phyloP scores from a whole-genome alignment of 2,888 invertebrate genomes.

The Camponotus fellah region DNA sequence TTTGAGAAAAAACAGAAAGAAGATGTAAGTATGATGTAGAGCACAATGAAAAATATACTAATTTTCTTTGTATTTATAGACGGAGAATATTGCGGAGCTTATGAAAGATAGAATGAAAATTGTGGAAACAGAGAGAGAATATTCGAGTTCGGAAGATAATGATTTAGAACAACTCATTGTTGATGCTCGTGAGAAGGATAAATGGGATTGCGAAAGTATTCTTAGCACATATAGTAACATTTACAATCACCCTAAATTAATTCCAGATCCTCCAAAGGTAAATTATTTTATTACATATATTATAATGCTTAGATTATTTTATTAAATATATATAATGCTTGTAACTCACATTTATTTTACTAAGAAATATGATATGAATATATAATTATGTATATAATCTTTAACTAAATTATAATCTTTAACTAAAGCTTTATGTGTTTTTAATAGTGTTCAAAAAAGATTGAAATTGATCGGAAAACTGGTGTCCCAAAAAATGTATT shows the following conservation, averaged over 20 bases:
- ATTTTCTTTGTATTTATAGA: constrained; percentile 67
- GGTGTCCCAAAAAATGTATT: constrained; percentile 92
- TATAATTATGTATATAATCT: not conserved
- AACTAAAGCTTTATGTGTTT: constrained; percentile 20
- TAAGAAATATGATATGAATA: not conserved
- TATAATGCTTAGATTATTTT: constrained; percentile 74
- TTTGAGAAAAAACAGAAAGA: constrained; percentile 89
- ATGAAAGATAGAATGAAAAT: constrained; percentile 82
- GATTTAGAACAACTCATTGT: constrained; percentile 89
- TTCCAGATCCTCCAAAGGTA: constrained; percentile 90
- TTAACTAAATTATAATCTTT: not conserved
- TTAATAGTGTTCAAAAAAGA: constrained; percentile 88
- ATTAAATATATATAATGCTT: not conserved
- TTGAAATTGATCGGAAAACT: constrained; percentile 90
- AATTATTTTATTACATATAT: not conserved
- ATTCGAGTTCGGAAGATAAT: constrained; percentile 85
- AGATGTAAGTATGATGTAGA: constrained; percentile 71
- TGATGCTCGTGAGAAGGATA: constrained; percentile 89
- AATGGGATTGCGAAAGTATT: constrained; percentile 97
- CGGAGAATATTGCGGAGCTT: constrained; percentile 79
- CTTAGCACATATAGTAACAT: constrained; percentile 96
- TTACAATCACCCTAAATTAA: constrained; percentile 96
- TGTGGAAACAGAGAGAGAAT: constrained; percentile 68
- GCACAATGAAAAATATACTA: constrained; percentile 16
- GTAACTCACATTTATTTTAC: not conserved